Base-by-base conservation (phyloP, 2,797 vertebrate species). In the Lateolabrax maculatus region DNA sequence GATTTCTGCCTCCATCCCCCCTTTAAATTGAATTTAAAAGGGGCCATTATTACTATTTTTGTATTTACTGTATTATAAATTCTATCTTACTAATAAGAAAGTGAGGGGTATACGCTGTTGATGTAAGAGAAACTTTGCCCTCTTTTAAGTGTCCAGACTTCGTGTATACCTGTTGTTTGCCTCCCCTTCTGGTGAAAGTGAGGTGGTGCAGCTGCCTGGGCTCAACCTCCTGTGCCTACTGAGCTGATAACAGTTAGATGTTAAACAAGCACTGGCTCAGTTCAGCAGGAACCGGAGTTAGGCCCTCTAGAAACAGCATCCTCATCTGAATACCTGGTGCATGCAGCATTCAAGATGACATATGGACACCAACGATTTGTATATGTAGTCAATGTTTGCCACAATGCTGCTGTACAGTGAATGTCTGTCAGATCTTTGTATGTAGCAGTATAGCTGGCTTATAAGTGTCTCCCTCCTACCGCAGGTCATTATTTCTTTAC, bases 261-360 rank as follows among this genome's bases (percentile, higher is more conserved):
- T 90, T 86, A 81, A 88, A 92, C 75, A 88, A 93, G 87, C 91
- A 95, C 96, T 96, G 96, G 95, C 96, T 96, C 96, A 96, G 95
- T 96, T 96, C 95, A 96, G 95, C 95, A 96, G 95, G 95, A 96
- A 96, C 96, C 95, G 95, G 95, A 96, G 96, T 96, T 96, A 92
- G 89, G 95, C 95, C 94, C 91, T 92, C 94, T 93, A 92, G 80
- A 93, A 89, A 89, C 90, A 72, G 48, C 87, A 1, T 37, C 36
- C 36, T 0, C 25, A 37, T 23, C n/a, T 6, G 25, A 62, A 36
- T 19, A 16, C 21, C 18, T 5, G n/a, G 9, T 15, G 53, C 31
- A 60, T 21, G n/a, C 64, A 58, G 25, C 64, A 31, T 6, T 51
- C 44, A 68, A 58, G 57, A 80, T 2, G 68, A 27, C 25, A 37